Base-by-base conservation (phyloP, 2,113 vertebrate genomes). In the Centropus unirufus region DNA sequence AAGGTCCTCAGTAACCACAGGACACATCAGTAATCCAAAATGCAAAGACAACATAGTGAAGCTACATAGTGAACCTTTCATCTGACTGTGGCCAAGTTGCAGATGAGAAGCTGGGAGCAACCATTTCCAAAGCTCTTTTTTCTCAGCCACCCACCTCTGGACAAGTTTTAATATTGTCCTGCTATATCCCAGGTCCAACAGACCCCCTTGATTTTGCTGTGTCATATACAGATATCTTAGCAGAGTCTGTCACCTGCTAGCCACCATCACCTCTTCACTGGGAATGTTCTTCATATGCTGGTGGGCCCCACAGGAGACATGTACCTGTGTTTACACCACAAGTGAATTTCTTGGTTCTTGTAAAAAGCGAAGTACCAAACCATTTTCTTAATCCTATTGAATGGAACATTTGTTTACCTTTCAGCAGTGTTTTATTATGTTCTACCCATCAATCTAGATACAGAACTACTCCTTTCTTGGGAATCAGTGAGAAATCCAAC, bases 261-360 rank as follows among this genome's bases (percentile, higher is more conserved):
- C 19, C 61, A 75, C 52, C 40, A 27, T 18, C 1, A 0, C 2
- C 0, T n/a, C 39, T 9, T 54, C 46, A 36, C 27, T 10, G 11
- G 68, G 51, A 86, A 0, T 14, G 39, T 63, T 85, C 47, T 68
- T 75, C 9, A 5, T 7, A 4, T 0, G 8, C 47, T 68, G 26
- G 72, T 55, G 72, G 26, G 21, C 67, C 61, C 3, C 19, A 20
- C 36, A 88, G 42, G 26, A 24, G 26, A 15, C 17, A 7, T 0
- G 0, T 13, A 23, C 17, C 14, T 1, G 1, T 57, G 8, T 63
- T 85, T 59, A 27, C 26, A 81, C 5, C 69, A 72, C 3, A 82
- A 54, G 6, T 23, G 2, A 55, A 36, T 78, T 67, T 68, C 44
- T 46, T 63, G 14, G 6, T 62, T 72, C 46, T 59, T 82, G 22